A percentile compares a stretch with the other conserved stretches of the same genome.
These are phyloP conservation scores for Brachyopa scutellaris DNA, from an alignment of 2,888 invertebrate species.

Conservation along the genomic window DNA sequence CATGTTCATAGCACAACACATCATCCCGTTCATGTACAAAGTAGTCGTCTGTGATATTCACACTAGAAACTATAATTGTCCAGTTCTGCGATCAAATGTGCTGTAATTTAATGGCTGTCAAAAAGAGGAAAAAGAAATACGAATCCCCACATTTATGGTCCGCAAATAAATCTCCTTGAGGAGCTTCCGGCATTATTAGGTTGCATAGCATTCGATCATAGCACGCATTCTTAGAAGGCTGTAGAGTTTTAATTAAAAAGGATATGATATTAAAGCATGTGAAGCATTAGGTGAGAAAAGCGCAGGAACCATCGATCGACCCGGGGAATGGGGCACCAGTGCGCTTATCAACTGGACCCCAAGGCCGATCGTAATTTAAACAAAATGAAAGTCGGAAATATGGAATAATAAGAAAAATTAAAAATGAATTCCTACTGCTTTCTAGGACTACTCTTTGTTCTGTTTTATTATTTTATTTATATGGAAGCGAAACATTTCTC, in stretches of 20 bases:
- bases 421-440: neutral
- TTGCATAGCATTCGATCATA: no score
- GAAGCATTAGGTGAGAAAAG: neutral
- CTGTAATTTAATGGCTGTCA: slow-evolving; percentile 18
- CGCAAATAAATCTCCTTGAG: slow-evolving; percentile 17
- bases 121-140: no score
- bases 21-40: slow-evolving; percentile 55
- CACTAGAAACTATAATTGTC: slow-evolving; percentile 61
- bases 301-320: neutral
- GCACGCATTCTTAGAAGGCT: no score
- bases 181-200: neutral
- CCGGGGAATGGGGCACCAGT: neutral
- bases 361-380: neutral
- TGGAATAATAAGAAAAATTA: no score
- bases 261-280: neutral
- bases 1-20: slow-evolving; percentile 41
- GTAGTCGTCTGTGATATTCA: slow-evolving; percentile 26
- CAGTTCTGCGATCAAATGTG: slow-evolving; percentile 49
- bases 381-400: neutral
- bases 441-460: no score
- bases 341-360: neutral
- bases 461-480: no score
- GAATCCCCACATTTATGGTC: no score
- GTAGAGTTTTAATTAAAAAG: neutral
- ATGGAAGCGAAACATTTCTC: no score